Evolutionary conservation across 2,797 vertebrate genomes (phyloP), one percentile per base, ranked within the genome.

Genomic region (Notolabrus celidotus): DNA sequence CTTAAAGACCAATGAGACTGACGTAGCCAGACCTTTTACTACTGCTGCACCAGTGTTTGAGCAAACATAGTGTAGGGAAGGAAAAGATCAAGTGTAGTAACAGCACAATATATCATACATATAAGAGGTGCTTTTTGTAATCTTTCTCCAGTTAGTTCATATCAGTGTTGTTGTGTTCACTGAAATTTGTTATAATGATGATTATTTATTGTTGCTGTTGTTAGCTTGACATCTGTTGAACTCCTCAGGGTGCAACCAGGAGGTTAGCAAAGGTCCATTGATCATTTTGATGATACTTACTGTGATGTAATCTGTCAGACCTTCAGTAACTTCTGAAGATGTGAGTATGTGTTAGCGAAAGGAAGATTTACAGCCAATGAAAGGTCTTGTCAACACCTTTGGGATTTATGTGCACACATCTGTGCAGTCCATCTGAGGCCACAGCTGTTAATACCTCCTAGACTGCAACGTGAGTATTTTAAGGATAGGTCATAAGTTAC

Each of bases 331-430:
- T 7, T 55, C 57, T 66, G 56, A 74, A 36, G 60, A 75, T 22
- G 45, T 72, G 54, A 22, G 63, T 52, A 47, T 52, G 34, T 31
- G 49, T 29, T 51, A 59, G 60, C 82, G 66, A 80, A 79, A 85
- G 69, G 55, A 58, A 88, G 91, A 93, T 91, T 85, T 83, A 89
- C 83, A 80, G 74, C 84, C 76, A 85, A 85, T 85, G 93, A 94
- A 89, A 94, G 87, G 70, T 43, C 88, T 74, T 93, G 93, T 94
- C 94, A 88, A 59, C 91, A 79, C 80, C 77, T 47, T 23, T 16
- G 53, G n/a, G 84, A 94, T 93, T 92, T 91, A 94, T 89, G 83
- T 67, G 31, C 45, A 62, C 79, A 73, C 89, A 89, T 89, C 86
- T 90, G 91, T 78, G 74, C 19, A 71, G 83, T 80, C 72, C 83